A percentile compares a stretch with the other conserved stretches of the same genome.
phyloP scores from a whole-genome alignment of 2,113 vertebrate species.

The Chlamydotis undulata region DNA sequence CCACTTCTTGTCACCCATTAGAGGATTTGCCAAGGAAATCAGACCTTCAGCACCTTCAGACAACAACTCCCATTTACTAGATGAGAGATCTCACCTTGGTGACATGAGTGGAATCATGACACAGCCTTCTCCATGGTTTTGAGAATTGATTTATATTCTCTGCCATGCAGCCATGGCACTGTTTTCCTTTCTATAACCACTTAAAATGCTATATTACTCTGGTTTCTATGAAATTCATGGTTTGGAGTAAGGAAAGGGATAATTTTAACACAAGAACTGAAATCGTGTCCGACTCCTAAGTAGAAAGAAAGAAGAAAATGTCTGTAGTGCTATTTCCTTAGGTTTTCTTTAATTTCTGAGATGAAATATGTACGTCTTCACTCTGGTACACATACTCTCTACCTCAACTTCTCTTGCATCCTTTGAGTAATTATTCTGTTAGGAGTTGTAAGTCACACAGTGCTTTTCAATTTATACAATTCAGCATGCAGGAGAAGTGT shows the following conservation, averaged over 20 bases:
- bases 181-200: neutral
- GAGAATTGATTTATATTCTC: neutral
- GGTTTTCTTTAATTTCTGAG: neutral
- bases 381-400: neutral
- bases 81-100: neutral
- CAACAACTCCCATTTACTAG: neutral
- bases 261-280: neutral
- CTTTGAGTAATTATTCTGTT: neutral
- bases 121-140: neutral
- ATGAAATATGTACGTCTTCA: neutral
- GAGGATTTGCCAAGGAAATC: neutral
- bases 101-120: neutral
- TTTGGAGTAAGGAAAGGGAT: neutral
- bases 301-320: neutral
- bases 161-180: neutral
- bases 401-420: neutral
- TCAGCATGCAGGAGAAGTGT: neutral
- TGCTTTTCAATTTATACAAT: neutral
- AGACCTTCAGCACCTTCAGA: neutral
- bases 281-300: neutral
- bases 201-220: neutral
- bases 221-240: neutral
- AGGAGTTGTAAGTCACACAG: neutral
- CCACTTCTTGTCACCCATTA: neutral
- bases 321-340: neutral